phyloP scores from a whole-genome alignment of 2,797 vertebrate species.

The Cossypha polioptera region DNA sequence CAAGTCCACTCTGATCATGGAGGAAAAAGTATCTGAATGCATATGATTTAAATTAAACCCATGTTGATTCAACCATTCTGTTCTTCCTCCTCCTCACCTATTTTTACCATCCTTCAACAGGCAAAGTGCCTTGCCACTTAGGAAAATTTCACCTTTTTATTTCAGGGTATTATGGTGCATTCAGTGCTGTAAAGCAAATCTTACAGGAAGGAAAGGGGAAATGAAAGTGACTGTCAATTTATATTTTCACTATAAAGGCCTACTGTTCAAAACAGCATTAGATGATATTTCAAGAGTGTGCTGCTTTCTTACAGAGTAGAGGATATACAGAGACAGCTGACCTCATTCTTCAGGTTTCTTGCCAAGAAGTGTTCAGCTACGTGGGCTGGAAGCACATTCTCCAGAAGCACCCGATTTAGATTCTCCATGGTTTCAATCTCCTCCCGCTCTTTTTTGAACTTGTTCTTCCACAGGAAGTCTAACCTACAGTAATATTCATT shows the following conservation, averaged over 20 bases:
- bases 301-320: neutral
- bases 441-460: constrained; percentile 98
- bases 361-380: constrained; percentile 96
- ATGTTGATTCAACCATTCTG: neutral
- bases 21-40: neutral
- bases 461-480: constrained; percentile 99
- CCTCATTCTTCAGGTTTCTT: constrained; percentile 96
- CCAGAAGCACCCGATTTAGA: constrained; percentile 93
- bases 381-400: constrained; percentile 94
- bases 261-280: neutral
- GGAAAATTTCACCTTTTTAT: neutral
- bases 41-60: neutral
- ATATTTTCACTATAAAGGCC: neutral
- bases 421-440: constrained; percentile 99
- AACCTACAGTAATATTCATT: constrained; percentile 91
- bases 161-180: neutral
- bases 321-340: constrained; percentile 62
- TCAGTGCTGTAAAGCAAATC: neutral
- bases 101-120: neutral
- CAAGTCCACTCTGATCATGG: neutral
- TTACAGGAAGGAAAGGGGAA: neutral
- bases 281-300: neutral
- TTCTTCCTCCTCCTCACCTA: neutral
- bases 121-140: neutral
- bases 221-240: neutral